phyloP scores from a whole-genome alignment of 1,140 invertebrate species.

The Pseudomyrmex flavicornis region DNA sequence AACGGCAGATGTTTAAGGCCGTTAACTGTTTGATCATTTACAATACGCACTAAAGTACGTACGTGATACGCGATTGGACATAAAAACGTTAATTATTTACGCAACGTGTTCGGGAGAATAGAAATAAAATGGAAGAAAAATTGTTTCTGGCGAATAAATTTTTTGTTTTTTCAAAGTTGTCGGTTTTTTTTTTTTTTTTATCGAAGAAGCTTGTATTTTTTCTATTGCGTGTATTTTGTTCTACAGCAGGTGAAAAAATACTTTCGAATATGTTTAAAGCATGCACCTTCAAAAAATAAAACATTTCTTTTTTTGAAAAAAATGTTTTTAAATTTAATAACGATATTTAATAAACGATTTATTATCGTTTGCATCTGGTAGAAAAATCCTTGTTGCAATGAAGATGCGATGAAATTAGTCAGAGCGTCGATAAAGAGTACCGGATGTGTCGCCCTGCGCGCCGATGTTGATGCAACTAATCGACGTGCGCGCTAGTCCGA shows the following conservation, averaged over 20 bases:
- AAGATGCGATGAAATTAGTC: not conserved
- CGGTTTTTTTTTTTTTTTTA: no score
- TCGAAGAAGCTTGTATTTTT: no score
- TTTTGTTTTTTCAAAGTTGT: no score
- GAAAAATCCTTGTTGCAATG: not conserved
- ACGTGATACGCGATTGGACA: not conserved
- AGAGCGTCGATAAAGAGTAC: slow-evolving; percentile 73
- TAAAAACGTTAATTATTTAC: no score
- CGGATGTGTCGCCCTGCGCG: slow-evolving; percentile 87
- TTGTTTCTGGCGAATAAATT: no score
- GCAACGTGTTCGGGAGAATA: not conserved
- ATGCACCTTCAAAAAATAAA: no score
- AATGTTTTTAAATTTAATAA: no score
- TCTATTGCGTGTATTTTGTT: no score
- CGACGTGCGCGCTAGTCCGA: slow-evolving; percentile 86
- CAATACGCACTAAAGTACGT: not conserved
- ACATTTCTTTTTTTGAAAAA: no score
- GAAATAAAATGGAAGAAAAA: no score
- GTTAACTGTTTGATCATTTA: slow-evolving; percentile 17
- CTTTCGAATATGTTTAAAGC: no score
- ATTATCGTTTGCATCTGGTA: not conserved
- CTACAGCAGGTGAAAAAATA: no score
- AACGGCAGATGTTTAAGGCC: slow-evolving; percentile 29
- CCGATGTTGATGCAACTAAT: slow-evolving; percentile 88
- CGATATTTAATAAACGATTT: not conserved